Percentiles rank a stretch among this genome's conserved stretches.
These are phyloP conservation scores for Stegodyphus mimosarum DNA, from an alignment of 1,140 invertebrate species.

Conservation along the genomic window DNA sequence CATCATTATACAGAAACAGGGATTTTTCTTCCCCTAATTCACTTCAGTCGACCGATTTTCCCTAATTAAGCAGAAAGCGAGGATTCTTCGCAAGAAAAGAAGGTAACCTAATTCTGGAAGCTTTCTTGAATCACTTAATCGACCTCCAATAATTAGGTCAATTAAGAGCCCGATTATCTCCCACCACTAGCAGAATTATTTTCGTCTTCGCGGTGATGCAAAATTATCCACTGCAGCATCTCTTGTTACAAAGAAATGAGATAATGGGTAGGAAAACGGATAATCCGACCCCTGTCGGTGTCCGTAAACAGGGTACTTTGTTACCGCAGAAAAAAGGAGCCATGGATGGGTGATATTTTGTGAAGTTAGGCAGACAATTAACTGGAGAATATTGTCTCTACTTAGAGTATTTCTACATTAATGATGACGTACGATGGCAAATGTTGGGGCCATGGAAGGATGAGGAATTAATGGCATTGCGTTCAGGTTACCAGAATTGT, in stretches of 20 bases:
- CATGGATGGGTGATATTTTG: too few relatives aligned
- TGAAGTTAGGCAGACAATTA: too few relatives aligned
- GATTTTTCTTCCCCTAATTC: not conserved
- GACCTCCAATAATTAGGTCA: conserved; percentile 54
- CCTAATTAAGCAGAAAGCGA: too few relatives aligned
- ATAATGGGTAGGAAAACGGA: conserved; percentile 23
- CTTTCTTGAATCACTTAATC: conserved; percentile 46
- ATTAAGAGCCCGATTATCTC: conserved; percentile 36
- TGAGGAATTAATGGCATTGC: too few relatives aligned
- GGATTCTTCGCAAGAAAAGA: too few relatives aligned
- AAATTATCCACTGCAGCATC: conserved; percentile 27
- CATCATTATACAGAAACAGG: not conserved
- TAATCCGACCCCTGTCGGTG: conserved; percentile 19
- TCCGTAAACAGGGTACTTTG: conserved; percentile 35
- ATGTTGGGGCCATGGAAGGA: too few relatives aligned
- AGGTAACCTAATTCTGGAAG: not conserved
- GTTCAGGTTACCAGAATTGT: too few relatives aligned
- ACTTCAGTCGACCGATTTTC: not conserved
- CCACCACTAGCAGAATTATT: conserved; percentile 49
- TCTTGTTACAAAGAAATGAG: not conserved
- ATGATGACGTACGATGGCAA: too few relatives aligned
- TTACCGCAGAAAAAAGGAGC: too few relatives aligned
- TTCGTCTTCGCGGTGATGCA: conserved; percentile 21
- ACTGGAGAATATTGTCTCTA: too few relatives aligned
- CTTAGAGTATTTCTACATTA: not conserved